Base-by-base conservation (phyloP, 2,797 vertebrate genomes). In the Merluccius polli region DNA sequence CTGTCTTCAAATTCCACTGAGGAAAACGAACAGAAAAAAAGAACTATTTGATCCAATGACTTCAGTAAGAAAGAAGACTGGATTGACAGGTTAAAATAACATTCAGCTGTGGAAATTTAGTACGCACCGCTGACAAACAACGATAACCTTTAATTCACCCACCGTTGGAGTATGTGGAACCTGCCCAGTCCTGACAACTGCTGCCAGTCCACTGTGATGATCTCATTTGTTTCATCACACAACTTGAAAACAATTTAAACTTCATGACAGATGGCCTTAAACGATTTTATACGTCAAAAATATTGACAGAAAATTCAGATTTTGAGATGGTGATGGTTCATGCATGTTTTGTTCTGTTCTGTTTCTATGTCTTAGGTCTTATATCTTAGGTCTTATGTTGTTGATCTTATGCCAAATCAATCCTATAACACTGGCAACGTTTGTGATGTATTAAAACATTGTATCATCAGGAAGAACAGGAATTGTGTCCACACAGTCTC, bases 141-240 rank as follows among this genome's bases (percentile, higher is more conserved):
- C 78, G 72, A 80, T 88, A 88, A 91, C 88, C 87, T 91, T 81
- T 78, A 63, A 82, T 90, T 91, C 88, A 91, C 87, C 87, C 85
- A 77, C 73, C 52, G 65, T 24, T 52, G 86, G 73, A 82, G 52
- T 21, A 84, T 21, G 78, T 72, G 11, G 71, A 84, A 82, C 90
- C 13, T 84, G 92, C 89, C 90, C 86, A 38, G 81, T 92, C 91
- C 86, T 92, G 92, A 92, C 77, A 75, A 78, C 76, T 80, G 72
- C 75, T 86, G 84, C 83, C 85, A 82, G 63, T 18, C 63, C 69
- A 75, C 24, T 59, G 77, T 76, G 27, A 33, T 87, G 83, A 89
- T 82, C 77, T 90, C 84, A 87, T 77, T 73, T 80, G 81, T 84
- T 80, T 87, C 81, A 88, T 84, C 9, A 21, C 79, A 82, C 35